Evolutionary conservation across 2,797 vertebrate species (phyloP), one percentile per base, ranked within the genome.

Genomic region (Brachyalestes nurse): DNA sequence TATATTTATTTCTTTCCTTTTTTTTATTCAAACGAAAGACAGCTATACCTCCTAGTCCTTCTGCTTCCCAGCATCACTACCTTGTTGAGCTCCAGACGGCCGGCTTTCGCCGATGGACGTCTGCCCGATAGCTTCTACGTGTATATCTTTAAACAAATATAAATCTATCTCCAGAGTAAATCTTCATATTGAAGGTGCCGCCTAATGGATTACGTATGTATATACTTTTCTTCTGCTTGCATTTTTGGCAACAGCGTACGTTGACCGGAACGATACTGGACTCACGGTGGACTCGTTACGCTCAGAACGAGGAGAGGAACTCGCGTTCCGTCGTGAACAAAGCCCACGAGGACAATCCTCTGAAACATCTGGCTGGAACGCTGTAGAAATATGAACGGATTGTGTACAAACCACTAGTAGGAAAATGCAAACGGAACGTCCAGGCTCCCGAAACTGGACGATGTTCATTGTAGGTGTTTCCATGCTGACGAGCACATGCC

Each of bases 111-210:
- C 93, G 94, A 95, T 95, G 95, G 95, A 96, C 96, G 93, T 95
- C 76, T 87, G 84, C 85, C 87, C 86, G 94, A 51, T 34, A 65
- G 13, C 67, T 53, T 92, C 95, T 92, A 86, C 87, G 82, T 97
- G 96, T 97, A 96, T 96, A 96, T 96, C 94, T 96, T 94, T 96
- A 96, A 96, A 91, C 92, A 91, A 94, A 91, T 93, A 93, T 90
- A 83, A 94, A 90, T 92, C 92, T 93, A 95, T 93, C 90, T 93
- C 90, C 92, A 89, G 90, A 94, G 92, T 94, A 92, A 94, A 93
- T 97, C 98, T 99, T 99, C 98, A 99, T 99, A 99, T 99, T 99
- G 98, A 99, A 99, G 98, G 97, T 97, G 96, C 96, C 94, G 93
- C 96, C 94, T 96, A 97, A 86, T 90, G 89, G 92, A 70, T 88